Evolutionary conservation across 2,113 vertebrate genomes (phyloP).

Genomic region (Sapayoa aenigma): DNA sequence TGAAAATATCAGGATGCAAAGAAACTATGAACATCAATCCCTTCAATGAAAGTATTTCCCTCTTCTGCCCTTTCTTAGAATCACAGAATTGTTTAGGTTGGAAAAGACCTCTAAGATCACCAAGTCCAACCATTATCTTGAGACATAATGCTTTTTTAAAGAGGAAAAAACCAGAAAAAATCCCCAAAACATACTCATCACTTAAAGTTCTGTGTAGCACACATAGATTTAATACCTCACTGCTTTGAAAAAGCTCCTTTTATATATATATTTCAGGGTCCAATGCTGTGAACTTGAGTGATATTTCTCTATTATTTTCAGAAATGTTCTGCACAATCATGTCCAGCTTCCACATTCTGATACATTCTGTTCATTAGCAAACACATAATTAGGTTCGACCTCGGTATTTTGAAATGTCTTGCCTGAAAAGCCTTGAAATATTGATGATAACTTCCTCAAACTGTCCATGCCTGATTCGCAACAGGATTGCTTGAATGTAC

Average conservation of each 20-base stretch:
- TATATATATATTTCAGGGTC: background rate
- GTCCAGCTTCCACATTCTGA: background rate
- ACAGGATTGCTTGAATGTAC: too few species aligned
- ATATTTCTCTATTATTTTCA: background rate
- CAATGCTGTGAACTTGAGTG: background rate
- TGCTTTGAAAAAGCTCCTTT: background rate
- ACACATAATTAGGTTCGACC: background rate
- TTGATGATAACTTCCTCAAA: background rate
- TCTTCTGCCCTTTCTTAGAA: background rate
- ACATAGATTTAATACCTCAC: background rate
- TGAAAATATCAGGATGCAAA: slow-evolving; percentile 30
- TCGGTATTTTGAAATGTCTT: background rate
- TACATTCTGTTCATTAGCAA: background rate
- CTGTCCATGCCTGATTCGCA: background rate
- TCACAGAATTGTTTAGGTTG: background rate
- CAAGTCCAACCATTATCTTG: background rate
- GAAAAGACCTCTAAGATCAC: background rate
- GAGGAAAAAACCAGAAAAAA: background rate
- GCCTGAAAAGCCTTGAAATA: background rate
- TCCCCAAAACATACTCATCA: background rate
- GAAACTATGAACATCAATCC: background rate
- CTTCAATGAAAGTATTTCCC: slow-evolving; percentile 8
- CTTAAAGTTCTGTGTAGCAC: background rate
- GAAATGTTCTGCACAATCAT: background rate
- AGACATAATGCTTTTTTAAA: background rate